Evolutionary conservation across 2,113 vertebrate species (phyloP), one percentile per base, ranked within the genome.

Genomic region (Dipodomys stephensi): DNA sequence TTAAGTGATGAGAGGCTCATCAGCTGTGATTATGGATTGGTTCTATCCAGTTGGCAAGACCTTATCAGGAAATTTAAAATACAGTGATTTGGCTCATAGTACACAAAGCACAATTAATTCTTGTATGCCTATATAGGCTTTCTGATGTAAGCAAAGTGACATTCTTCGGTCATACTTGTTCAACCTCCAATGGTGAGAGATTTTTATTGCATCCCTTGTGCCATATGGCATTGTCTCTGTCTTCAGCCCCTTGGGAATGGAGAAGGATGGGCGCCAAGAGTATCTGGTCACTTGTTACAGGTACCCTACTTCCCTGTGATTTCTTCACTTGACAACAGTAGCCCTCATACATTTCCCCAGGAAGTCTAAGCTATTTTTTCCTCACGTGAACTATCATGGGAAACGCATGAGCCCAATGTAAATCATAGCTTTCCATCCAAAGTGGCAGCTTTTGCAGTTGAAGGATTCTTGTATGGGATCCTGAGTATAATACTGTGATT

Each of bases 101-200:
- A 92, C 62, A 90, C 16, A 91, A 96, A 91, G 74, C 76, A n/a
- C 68, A 95, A 97, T 95, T 94, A 97, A 96, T 87, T 96, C 69
- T 68, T 93, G 95, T 96, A 93, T 35, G 71, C 85, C 83, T 96
- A 90, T 95, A 90, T 86, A 90, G 94, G 91, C 96, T 97, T 96
- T 95, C 88, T 93, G 96, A 97, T 97, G 97, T 90, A 93, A 97
- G 93, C 88, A 93, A 95, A 88, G 62, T 92, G 85, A 71, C 22
- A 44, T 93, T 90, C 44, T 20, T 32, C 57, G 94, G 79, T 94
- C 94, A 95, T 62, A 97, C 80, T 93, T 95, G 90, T 94, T 97
- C 96, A 90, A 96, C 82, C 93, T 96, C 92, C 94, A 97, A 96
- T 97, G 98, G 97, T 97, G 98, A 96, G 95, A 97, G 98, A 97